Conservation (phyloP, 2,888 invertebrate genomes). For the Ornithoptera alexandrae region DNA sequence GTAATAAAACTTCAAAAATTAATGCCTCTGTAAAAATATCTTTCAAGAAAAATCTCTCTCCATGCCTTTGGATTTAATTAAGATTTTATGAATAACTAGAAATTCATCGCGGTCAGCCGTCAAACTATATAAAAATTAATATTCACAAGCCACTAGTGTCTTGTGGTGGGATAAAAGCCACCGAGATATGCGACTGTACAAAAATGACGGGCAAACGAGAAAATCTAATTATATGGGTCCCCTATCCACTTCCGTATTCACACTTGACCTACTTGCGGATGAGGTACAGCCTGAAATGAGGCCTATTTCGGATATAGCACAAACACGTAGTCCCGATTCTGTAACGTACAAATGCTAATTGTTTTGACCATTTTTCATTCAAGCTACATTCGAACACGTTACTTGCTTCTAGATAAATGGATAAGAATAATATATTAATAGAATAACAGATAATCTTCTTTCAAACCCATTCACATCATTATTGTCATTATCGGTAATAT, state of each 20-base stretch:
- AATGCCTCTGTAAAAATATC: neutral
- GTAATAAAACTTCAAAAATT: neutral
- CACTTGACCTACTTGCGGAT: constrained; percentile 15
- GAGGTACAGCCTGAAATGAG: constrained; percentile 8
- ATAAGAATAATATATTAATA: neutral
- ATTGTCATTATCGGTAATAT: neutral
- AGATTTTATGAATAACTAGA: neutral
- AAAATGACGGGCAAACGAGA: constrained; percentile 13
- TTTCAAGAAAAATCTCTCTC: neutral
- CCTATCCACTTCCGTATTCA: constrained; percentile 10
- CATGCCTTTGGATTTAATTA: neutral
- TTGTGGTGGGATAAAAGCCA: neutral
- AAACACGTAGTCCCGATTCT: neutral
- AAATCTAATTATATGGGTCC: constrained; percentile 19
- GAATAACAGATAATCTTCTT: neutral
- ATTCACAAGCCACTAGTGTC: neutral
- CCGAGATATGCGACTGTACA: constrained; percentile 3
- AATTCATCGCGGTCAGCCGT: neutral
- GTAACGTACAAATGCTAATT: neutral
- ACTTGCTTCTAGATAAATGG: neutral
- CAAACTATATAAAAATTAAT: neutral
- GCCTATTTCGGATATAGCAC: constrained; percentile 9
- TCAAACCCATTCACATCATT: neutral
- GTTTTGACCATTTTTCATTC: neutral
- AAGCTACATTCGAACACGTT: neutral